phyloP scores from a whole-genome alignment of 2,797 vertebrate genomes.

The Cyprinella venusta region DNA sequence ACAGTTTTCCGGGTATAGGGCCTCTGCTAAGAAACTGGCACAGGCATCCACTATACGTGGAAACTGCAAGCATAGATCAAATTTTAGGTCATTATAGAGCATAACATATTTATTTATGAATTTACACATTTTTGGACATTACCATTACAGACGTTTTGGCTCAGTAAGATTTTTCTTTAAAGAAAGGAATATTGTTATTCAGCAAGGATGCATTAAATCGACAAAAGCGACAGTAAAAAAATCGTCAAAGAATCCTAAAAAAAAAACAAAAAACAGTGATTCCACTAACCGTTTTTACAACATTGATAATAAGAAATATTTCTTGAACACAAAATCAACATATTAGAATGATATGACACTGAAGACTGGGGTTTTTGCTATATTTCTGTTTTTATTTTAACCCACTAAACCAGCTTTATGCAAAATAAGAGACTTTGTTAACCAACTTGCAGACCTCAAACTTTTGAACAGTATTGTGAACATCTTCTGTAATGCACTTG shows the following conservation, averaged over 20 bases:
- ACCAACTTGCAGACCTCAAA: not conserved
- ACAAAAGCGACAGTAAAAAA: not conserved
- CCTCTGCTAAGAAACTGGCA: conserved; percentile 85
- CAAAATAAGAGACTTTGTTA: too few relatives aligned
- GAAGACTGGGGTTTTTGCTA: not conserved
- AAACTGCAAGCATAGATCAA: conserved; percentile 77
- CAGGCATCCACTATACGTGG: conserved; percentile 93
- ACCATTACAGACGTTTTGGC: not conserved
- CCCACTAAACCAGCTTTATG: too few relatives aligned
- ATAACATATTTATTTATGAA: too few relatives aligned
- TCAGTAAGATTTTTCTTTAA: not conserved
- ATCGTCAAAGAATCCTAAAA: too few relatives aligned
- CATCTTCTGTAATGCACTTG: not conserved
- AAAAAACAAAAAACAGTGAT: too few relatives aligned
- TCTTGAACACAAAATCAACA: not conserved
- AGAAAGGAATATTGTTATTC: not conserved
- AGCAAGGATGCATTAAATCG: not conserved
- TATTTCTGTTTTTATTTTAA: not conserved
- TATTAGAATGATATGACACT: not conserved
- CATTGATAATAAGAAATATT: not conserved
- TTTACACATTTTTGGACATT: not conserved
- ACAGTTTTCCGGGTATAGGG: conserved; percentile 91
- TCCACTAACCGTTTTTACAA: too few relatives aligned
- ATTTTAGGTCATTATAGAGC: not conserved
- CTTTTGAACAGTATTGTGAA: not conserved